Evolutionary conservation across 2,888 invertebrate genomes (phyloP), one percentile per base, ranked within the genome.

Genomic region (Lucinisca nassula): DNA sequence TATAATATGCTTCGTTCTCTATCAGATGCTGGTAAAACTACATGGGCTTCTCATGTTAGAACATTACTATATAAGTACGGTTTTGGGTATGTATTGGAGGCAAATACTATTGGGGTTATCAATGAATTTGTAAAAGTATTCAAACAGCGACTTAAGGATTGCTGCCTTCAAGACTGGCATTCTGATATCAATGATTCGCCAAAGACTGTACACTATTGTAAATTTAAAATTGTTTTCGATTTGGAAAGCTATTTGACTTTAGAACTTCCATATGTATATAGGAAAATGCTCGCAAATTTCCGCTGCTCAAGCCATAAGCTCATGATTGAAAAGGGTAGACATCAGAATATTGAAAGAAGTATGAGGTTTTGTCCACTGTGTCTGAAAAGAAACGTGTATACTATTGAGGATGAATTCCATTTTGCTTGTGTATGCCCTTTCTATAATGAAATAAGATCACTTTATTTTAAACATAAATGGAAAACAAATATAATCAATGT

Each of bases 1-100:
- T 76, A 51, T 35, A 49, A 6, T 21, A 78, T 61, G 78, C 78
- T 78, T 12, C 37, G 58, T 38, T 38, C 51, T 10, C 38, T 38
- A 21, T 4, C 51, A 4, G 61, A 35, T 21, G 21, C 38, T 17
- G 58, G 77, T 35, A 55, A 58, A n/a, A 77, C 17, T 45, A 76
- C 30, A 0, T 76, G 51, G 76, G 55, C 51, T 30, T 3, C 55
- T 8, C 14, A 76, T 6, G 51, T 78, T 8, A 24, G 61, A 6
- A 27, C 30, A 8, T 30, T 61, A 27, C 17, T 61, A 30, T 61
- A 61, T 61, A 27, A 61, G 61, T 17, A 61, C 30, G 61, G 61
- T 61, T 61, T 61, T 61, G 61, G 61, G 6, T 61, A 61, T 61
- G 61, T 61, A 17, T 61, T 24, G 61, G 61, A 61, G 17, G 61